These are phyloP conservation scores for Lindbergichthys nudifrons DNA, from an alignment of 2,797 vertebrate genomes.

Conservation along the genomic window DNA sequence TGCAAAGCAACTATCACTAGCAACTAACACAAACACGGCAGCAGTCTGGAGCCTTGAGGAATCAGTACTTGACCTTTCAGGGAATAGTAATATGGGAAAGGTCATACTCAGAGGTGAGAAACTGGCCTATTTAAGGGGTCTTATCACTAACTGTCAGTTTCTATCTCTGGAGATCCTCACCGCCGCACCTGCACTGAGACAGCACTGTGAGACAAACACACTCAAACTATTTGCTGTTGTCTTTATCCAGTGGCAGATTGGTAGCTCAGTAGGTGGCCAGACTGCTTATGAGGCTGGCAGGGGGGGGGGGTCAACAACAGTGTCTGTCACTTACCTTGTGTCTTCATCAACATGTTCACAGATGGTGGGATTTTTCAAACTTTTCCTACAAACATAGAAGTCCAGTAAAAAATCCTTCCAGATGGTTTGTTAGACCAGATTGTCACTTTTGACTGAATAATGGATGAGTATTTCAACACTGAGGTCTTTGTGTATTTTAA, in stretches of 20 bases:
- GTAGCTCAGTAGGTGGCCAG: constrained; percentile 19
- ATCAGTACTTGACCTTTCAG: constrained; percentile 43
- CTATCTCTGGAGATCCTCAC: constrained; percentile 50
- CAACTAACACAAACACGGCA: constrained; percentile 15
- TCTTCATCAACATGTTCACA: not conserved
- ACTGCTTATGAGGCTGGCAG: not conserved
- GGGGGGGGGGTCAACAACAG: not conserved
- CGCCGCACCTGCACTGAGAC: constrained; percentile 48
- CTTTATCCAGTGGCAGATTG: constrained; percentile 6
- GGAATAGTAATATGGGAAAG: constrained; percentile 36
- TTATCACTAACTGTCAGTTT: constrained; percentile 51
- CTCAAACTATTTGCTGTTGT: constrained; percentile 14
- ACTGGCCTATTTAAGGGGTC: constrained; percentile 23
- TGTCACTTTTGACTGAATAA: constrained; percentile 1
- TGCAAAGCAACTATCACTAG: not conserved
- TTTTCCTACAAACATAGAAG: not conserved
- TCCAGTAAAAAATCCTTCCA: not conserved
- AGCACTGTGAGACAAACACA: constrained; percentile 1
- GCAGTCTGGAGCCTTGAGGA: constrained; percentile 25
- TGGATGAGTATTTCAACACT: not conserved
- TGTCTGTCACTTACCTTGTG: not conserved
- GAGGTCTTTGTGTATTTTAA: constrained; percentile 2
- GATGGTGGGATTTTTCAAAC: not conserved
- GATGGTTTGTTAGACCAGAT: not conserved
- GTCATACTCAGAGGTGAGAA: constrained; percentile 20